These are phyloP conservation scores for Petrocephalus microphthalmus DNA, from an alignment of 2,113 vertebrate genomes.

Conservation along the genomic window DNA sequence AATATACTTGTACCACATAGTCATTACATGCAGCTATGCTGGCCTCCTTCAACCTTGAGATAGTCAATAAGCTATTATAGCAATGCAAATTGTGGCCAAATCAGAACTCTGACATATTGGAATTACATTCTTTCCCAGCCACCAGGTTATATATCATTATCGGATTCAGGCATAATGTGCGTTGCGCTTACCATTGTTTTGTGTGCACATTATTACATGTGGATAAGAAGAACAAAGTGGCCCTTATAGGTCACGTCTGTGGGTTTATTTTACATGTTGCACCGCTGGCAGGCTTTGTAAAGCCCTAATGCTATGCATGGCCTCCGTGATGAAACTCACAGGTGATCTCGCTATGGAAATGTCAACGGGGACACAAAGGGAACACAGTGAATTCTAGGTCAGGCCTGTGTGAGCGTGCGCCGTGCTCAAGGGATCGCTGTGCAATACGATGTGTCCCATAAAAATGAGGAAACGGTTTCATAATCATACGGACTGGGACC, in stretches of 20 bases:
- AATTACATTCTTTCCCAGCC: constrained; percentile 67
- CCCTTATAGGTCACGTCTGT: constrained; percentile 9
- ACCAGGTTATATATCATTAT: constrained; percentile 68
- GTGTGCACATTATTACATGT: constrained; percentile 3
- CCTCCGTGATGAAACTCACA: constrained; percentile 52
- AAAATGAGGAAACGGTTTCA: not conserved
- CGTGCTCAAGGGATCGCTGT: not conserved
- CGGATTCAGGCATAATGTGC: constrained; percentile 46
- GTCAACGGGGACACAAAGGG: constrained; percentile 49
- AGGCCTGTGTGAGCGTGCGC: constrained; percentile 35
- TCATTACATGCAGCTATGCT: constrained; percentile 78
- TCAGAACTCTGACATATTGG: constrained; percentile 69
- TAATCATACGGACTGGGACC: not conserved
- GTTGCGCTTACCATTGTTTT: constrained; percentile 41
- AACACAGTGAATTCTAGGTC: constrained; percentile 54
- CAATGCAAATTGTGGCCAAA: constrained; percentile 91
- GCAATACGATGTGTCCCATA: not conserved
- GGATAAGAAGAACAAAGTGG: constrained; percentile 7
- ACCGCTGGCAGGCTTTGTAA: not conserved
- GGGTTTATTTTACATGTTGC: not conserved
- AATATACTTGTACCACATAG: constrained; percentile 81
- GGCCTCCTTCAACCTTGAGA: constrained; percentile 81
- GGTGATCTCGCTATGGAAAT: constrained; percentile 59
- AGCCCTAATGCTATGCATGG: not conserved
- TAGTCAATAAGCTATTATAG: constrained; percentile 97